Base-by-base conservation (phyloP, 2,113 vertebrate species). In the Ceyx margarethae region DNA sequence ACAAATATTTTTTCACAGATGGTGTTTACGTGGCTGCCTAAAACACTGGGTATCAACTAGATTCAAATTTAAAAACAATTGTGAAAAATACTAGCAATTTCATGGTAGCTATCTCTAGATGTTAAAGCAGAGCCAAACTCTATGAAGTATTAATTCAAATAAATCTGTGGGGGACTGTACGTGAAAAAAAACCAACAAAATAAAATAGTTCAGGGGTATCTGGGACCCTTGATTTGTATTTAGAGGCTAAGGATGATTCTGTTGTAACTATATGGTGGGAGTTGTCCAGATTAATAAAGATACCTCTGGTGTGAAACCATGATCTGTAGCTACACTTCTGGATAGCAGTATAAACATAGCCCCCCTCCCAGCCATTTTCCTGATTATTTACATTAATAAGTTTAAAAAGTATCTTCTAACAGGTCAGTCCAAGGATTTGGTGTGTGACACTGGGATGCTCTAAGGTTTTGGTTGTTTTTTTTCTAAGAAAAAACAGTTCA, bases 1-100 rank as follows among this genome's bases (percentile, higher is more conserved):
- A 78, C 69, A 96, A 94, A 88, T 93, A 87, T 92, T 96, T 95
- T 95, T 93, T 43, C 42, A 93, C 85, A 95, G 87, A 94, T 92
- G 83, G 78, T 95, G 82, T 95, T 96, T 95, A 95, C 64, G 40
- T 81, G 81, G 53, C 81, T 95, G 86, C 77, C 91, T 94, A 90
- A 95, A 94, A 89, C 89, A 57, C 16, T 60, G 72, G 73, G 35
- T 82, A 95, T 80, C 91, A 91, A 83, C 50, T 81, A 77, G 68
- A 85, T 95, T 88, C 58, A 93, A 80, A 84, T 90, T 80, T 90
- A 75, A 91, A 97, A 85, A 46, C 56, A 72, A 78, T 71, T 85
- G 60, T 91, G 75, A 91, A 67, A 84, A 93, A 90, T 75, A 56
- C 37, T 20, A 95, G 37, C 35, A 67, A 91, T 95, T 94, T 95